Evolutionary conservation across 64 coral and sea anemone species (phyloP).

Genomic region (Pocillopora damicornis): DNA sequence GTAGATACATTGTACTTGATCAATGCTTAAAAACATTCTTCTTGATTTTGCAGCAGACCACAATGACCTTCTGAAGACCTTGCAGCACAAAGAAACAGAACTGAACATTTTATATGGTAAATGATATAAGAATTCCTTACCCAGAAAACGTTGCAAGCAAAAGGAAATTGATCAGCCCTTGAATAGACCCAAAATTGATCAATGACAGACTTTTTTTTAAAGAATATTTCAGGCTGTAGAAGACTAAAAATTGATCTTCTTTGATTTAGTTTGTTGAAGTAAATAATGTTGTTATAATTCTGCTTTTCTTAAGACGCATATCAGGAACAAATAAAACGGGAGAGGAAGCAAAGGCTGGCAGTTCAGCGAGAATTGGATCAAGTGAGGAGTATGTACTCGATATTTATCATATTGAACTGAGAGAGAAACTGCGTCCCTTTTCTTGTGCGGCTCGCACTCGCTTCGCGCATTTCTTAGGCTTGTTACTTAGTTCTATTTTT

Average conservation of each 20-base stretch:
- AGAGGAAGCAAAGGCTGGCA: slow-evolving; percentile 23
- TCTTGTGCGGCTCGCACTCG: too few species aligned
- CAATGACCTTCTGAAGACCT: slow-evolving; percentile 60
- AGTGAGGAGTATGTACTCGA: slow-evolving; percentile 20
- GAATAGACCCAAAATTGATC: too few species aligned
- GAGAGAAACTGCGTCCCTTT: not conserved
- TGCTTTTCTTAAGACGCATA: slow-evolving; percentile 39
- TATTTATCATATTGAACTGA: not conserved
- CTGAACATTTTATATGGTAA: slow-evolving; percentile 91
- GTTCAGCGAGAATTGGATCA: slow-evolving; percentile 37
- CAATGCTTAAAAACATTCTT: not conserved
- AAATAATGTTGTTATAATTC: not conserved
- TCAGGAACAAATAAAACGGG: slow-evolving; percentile 50
- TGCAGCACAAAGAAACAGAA: slow-evolving; percentile 84
- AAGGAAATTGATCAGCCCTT: too few species aligned
- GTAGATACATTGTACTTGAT: too few species aligned
- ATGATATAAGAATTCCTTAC: too few species aligned
- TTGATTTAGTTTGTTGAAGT: not conserved
- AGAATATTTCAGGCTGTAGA: too few species aligned
- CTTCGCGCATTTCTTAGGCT: too few species aligned
- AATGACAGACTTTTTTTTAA: too few species aligned
- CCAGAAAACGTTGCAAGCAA: too few species aligned
- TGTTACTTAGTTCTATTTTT: too few species aligned
- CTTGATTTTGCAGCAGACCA: slow-evolving; percentile 45
- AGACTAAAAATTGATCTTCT: not conserved